Evolutionary conservation across 2,888 invertebrate species (phyloP), one percentile per base, ranked within the genome.

Genomic region (Merodon equestris): DNA sequence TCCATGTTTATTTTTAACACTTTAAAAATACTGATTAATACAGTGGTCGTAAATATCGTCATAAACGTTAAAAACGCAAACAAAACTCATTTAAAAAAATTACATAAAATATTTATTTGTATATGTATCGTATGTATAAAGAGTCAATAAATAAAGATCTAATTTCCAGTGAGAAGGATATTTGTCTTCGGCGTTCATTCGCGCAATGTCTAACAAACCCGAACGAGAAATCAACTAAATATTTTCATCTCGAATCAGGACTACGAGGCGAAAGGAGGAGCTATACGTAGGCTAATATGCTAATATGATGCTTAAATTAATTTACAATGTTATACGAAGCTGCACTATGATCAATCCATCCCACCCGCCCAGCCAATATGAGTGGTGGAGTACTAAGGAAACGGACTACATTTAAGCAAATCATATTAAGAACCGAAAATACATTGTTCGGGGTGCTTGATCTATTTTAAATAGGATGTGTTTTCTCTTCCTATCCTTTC

Each of bases 11-110:
- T 63, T 77, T 73, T 53, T 67, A 73, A 77, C 73, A 77, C 72
- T 53, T 77, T 73, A 53, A 73, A 77, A 77, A 77, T 77, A 77
- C 77, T 73, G 77, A 77, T 77, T 77, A 77, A 73, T 77, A 77
- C 66, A 76, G 71, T 77, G 61, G 72, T 77, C 72, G 72, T 77
- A 73, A 68, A 68, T 77, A 63, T 40, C n/a, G 9, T 4, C 2
- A 2, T 7, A 40, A 40, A 40, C 9, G n/a, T 67, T 47, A 53
- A 77, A 67, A 66, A 53, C 51, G 53, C 67, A 50, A 60, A 64
- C 50, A 67, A 61, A 45, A 57, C 44, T 47, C 36, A 14, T 51
- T 57, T 9, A 45, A 71, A 53, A 19, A 4, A 36, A 15, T 19
- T 13, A 19, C 45, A 53, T 40, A 57, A 34, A 64, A 47, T 53